Evolutionary conservation across 2,888 invertebrate genomes (phyloP), one percentile per base, ranked within the genome.

Genomic region (Hofmannophila pseudospretella): DNA sequence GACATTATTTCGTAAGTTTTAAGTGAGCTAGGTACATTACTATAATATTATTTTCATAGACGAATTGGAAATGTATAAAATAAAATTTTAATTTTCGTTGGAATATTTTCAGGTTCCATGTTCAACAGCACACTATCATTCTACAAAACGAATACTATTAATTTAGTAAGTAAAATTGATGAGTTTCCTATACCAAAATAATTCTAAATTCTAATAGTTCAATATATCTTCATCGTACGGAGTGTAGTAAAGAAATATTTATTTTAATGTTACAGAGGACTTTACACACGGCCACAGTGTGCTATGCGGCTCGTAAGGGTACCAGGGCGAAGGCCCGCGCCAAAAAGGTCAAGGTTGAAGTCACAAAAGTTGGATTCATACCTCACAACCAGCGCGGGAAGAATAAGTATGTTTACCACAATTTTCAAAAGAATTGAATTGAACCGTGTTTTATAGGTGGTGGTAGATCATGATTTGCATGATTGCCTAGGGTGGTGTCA

Each of bases 241-340:
- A n/a, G n/a, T n/a, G n/a, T n/a, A n/a, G n/a, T n/a, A n/a, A n/a
- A n/a, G n/a, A n/a, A 19, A 19, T 19, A 19, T 19, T 19, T 19
- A 19, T 19, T 19, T 19, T 19, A 19, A 5, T 4, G 19, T 4
- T 19, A 39, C 51, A 88, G 87, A 76, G 88, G 43, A 67, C 74
- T 49, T 47, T 92, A 50, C 86, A 91, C 68, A 76, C 90, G 48
- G 76, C 90, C 44, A 74, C 88, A 45, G 69, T 89, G 32, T 82
- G 86, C 47, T 93, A 92, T 79, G 94, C 95, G 3, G 95, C 95
- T 0, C 89, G 96, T 44, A 95, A 93, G 74, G 94, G 95, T 34
- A 95, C 95, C 2, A 89, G 95, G 47, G 94, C 93, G 33, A 92
- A 90, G 54, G 91, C 91, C 19, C 89, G 89, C 34, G 93, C 93